phyloP scores from a whole-genome alignment of 2,113 vertebrate species.

The Brachyistius frenatus region DNA sequence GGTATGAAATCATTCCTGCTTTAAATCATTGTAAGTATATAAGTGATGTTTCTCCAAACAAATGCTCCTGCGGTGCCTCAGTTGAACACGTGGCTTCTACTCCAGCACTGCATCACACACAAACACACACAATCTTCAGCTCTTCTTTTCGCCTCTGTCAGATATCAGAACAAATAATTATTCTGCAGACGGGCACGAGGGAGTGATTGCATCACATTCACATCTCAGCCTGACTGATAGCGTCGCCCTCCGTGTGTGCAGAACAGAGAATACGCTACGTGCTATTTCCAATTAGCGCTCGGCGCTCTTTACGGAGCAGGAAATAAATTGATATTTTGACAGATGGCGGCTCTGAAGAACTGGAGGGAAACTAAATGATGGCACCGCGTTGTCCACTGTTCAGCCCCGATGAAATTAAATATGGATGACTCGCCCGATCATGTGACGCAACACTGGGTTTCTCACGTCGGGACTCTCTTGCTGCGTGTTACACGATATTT shows the following conservation, averaged over 20 bases:
- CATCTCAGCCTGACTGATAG: conserved; percentile 51
- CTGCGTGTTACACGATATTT: neutral
- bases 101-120: neutral
- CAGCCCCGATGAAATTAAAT: conserved; percentile 25
- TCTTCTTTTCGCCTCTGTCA: neutral
- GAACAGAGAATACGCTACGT: conserved; percentile 28
- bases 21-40: no score
- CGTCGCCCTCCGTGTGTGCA: conserved; percentile 28
- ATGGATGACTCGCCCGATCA: conserved; percentile 20
- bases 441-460: conserved; percentile 21
- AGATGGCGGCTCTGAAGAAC: conserved; percentile 50
- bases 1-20: no score
- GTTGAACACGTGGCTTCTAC: neutral
- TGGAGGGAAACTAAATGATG: conserved; percentile 23
- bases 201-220: conserved; percentile 55
- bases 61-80: neutral
- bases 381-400: conserved; percentile 23
- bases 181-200: conserved; percentile 37
- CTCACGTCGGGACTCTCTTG: neutral
- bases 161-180: conserved; percentile 22
- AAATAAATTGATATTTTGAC: conserved; percentile 57
- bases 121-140: neutral
- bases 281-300: conserved; percentile 65
- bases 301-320: conserved; percentile 37
- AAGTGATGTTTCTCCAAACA: no score